A percentile compares a stretch with the other conserved stretches of the same genome.
These are phyloP conservation scores for Pangasius larnaudii DNA, from an alignment of 2,797 vertebrate species.

Conservation along the genomic window DNA sequence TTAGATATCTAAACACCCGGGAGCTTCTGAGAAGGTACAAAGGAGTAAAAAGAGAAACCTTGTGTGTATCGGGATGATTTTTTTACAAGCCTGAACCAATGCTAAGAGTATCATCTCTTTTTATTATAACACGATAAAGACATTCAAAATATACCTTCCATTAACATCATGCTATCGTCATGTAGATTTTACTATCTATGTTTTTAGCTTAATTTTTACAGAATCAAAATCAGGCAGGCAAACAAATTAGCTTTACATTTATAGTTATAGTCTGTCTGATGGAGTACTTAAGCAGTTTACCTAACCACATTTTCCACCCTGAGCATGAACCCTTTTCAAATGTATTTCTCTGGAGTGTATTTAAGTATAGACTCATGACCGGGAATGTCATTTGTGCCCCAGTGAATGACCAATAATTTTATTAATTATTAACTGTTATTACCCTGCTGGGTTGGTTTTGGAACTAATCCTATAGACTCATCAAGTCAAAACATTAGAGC, in stretches of 20 bases:
- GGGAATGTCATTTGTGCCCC: not conserved
- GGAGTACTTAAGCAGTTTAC: not conserved
- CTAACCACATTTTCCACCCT: not conserved
- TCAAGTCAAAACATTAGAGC: not conserved
- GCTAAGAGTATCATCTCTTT: not conserved
- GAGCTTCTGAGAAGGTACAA: not conserved
- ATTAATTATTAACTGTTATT: constrained; percentile 1
- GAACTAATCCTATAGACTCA: not conserved
- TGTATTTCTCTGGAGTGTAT: not conserved
- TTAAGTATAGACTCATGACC: not conserved
- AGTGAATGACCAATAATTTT: not conserved
- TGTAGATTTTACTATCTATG: too few species aligned
- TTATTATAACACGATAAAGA: not conserved
- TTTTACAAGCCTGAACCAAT: not conserved
- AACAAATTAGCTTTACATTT: not conserved
- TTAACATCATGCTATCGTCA: not conserved
- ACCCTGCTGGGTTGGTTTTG: not conserved
- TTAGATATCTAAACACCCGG: not conserved
- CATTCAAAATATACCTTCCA: not conserved
- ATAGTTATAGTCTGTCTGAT: not conserved
- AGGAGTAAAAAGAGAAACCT: not conserved
- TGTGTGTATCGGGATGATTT: not conserved
- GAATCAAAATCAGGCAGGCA: not conserved
- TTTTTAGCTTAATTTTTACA: not conserved
- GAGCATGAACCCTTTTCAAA: not conserved